Evolutionary conservation across 2,888 invertebrate genomes (phyloP), one percentile per base, ranked within the genome.

Genomic region (Paralinhomoeus sp.): DNA sequence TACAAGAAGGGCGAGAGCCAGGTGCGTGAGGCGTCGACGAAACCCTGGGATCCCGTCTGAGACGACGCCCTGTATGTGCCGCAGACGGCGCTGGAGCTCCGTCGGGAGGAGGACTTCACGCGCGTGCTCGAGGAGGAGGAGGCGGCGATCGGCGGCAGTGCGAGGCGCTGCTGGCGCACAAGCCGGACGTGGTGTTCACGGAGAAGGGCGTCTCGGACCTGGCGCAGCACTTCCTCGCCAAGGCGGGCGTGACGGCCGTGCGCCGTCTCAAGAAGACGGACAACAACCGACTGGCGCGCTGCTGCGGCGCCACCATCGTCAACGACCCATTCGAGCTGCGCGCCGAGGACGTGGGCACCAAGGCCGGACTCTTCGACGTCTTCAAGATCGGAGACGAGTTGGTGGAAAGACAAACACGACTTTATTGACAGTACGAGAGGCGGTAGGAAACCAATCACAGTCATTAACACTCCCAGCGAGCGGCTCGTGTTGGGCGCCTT

Each of bases 1-100:
- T 97, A 97, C 69, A 97, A 97, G 67, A 97, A 99, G 66, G 97
- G 93, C 31, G 91, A 93, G 69, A 87, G 87, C 60, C 83, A 67
- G 62, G 68, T 63, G 48, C 42, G 9, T 31, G 31, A 7, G 31
- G 31, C 9, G 9, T 31, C 15, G 31, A 7, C 9, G 9, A 31
- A 31, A 31, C 15, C 31, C 15, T 12, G 31, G 31, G 31, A n/a
- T n/a, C n/a, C n/a, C n/a, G n/a, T n/a, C n/a, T n/a, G n/a, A n/a
- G n/a, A 15, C 31, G 31, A 12, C 9, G 15, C 9, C 31, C 31
- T 31, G 9, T 31, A 15, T 12, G 31, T 31, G 12, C 15, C 9
- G 18, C 33, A 42, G 43, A 43, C 43, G n/a, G 24, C 52, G 20
- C 37, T 97, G 27, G 97, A 97, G 68, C 82, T 97, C 47, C 71